These are phyloP conservation scores for Hirtodrosophila alboralis DNA, from an alignment of 2,888 invertebrate species.

Conservation along the genomic window DNA sequence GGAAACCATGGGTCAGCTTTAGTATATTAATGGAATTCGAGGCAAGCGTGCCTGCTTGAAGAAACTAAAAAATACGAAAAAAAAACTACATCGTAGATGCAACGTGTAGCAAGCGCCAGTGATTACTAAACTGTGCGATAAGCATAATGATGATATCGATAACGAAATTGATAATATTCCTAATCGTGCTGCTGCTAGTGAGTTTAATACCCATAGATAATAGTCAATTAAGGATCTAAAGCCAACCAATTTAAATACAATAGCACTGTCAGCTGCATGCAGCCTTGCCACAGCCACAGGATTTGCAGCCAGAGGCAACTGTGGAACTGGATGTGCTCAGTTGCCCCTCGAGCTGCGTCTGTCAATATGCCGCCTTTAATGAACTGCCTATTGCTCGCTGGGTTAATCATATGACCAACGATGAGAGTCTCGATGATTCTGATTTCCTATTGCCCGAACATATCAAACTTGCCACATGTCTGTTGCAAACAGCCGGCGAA, in stretches of 20 bases:
- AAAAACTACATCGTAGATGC: conserved; percentile 5
- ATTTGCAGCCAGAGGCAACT: conserved; percentile 10
- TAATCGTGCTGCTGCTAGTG: conserved; percentile 48
- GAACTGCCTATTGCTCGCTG: conserved; percentile 86
- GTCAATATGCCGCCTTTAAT: conserved; percentile 85
- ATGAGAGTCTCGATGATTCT: conserved; percentile 82
- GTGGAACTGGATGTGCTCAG: conserved; percentile 70
- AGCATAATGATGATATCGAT: conserved; percentile 15
- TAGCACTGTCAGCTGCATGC: conserved; percentile 28
- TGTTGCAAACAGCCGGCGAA: conserved; percentile 85
- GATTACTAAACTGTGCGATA: conserved; percentile 25
- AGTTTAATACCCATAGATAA: conserved; percentile 13
- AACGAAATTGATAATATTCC: conserved; percentile 23
- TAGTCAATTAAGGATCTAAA: neutral
- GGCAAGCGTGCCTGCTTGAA: conserved; percentile 33
- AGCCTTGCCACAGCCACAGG: conserved; percentile 25
- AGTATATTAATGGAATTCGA: conserved; percentile 53
- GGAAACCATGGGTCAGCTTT: conserved; percentile 40
- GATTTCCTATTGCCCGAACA: conserved; percentile 83
- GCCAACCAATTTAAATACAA: neutral
- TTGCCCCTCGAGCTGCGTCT: conserved; percentile 86
- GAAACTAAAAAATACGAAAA: neutral
- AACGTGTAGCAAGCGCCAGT: conserved; percentile 13
- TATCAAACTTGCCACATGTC: conserved; percentile 85
- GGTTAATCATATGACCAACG: conserved; percentile 80